Evolutionary conservation across 2,113 vertebrate genomes (phyloP).

Genomic region (Campylomormyrus numenius): DNA sequence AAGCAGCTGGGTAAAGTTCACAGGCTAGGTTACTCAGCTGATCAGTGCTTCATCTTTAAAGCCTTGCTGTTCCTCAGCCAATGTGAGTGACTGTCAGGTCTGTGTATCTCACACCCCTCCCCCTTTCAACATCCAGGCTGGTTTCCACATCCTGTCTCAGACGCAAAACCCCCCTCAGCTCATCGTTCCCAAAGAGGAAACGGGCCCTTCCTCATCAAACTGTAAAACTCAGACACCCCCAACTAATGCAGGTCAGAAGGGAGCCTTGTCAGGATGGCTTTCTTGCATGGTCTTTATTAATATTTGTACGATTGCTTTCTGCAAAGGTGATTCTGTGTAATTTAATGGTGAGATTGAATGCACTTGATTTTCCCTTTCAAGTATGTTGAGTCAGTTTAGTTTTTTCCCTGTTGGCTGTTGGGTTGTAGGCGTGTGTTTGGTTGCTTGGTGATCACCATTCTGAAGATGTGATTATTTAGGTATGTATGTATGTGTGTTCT

Average conservation of each 20-base stretch:
- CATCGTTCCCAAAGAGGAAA: constrained; percentile 73
- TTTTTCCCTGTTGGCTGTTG: not conserved
- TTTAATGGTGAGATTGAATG: not conserved
- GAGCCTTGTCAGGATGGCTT: not conserved
- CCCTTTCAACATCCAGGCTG: constrained; percentile 50
- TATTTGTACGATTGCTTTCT: not conserved
- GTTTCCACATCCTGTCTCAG: constrained; percentile 63
- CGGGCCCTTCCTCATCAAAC: constrained; percentile 49
- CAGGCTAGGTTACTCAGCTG: not conserved
- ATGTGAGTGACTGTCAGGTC: not conserved
- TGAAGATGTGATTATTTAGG: not conserved
- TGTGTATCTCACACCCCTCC: not conserved
- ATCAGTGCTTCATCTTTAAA: not conserved
- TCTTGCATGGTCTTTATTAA: not conserved
- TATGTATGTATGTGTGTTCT: not conserved
- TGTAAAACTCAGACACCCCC: constrained; percentile 60
- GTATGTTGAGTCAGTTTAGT: not conserved
- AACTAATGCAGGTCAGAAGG: constrained; percentile 63
- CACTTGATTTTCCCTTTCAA: not conserved
- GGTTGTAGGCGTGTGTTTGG: not conserved
- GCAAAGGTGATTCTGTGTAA: not conserved
- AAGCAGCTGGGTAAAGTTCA: not conserved
- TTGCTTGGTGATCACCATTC: not conserved
- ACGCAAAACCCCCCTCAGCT: constrained; percentile 51
- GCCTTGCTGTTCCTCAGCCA: not conserved